Percentiles rank a stretch among this genome's conserved stretches.
Evolutionary conservation across 2,797 vertebrate species (phyloP).

Genomic region (Danio choprae): DNA sequence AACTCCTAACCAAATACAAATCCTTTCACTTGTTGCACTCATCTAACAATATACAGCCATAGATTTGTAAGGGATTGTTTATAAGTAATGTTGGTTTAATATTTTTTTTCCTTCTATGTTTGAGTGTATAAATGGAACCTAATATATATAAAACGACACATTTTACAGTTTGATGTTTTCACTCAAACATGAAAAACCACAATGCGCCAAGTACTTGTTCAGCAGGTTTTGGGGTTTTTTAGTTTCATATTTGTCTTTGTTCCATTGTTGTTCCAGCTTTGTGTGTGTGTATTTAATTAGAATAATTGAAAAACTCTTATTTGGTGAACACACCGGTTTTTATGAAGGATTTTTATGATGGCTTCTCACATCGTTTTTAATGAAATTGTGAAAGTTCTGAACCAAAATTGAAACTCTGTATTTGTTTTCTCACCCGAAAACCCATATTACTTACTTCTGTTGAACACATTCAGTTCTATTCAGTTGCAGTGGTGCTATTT

Average conservation of each 20-base stretch:
- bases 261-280: slow-evolving; percentile 62
- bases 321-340: slow-evolving; percentile 38
- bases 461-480: not conserved
- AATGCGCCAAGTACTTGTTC: slow-evolving; percentile 39
- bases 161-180: slow-evolving; percentile 37
- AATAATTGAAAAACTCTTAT: slow-evolving; percentile 61
- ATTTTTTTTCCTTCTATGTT: slow-evolving; percentile 60
- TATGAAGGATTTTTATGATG: slow-evolving; percentile 13
- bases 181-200: slow-evolving; percentile 49
- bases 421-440: not conserved
- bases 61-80: slow-evolving; percentile 68
- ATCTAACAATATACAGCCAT: slow-evolving; percentile 65
- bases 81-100: slow-evolving; percentile 61
- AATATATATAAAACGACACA: slow-evolving; percentile 80
- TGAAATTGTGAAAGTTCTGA: no score
- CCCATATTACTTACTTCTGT: not conserved
- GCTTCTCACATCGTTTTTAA: not conserved
- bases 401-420: not conserved
- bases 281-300: slow-evolving; percentile 58
- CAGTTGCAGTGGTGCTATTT: not conserved
- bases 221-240: slow-evolving; percentile 39
- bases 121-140: slow-evolving; percentile 78
- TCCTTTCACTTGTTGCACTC: slow-evolving; percentile 64
- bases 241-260: slow-evolving; percentile 25
- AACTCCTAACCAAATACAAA: slow-evolving; percentile 72